A percentile compares a stretch with the other conserved stretches of the same genome.
Evolutionary conservation across 2,113 vertebrate species (phyloP).

Genomic region (Pagrus major): DNA sequence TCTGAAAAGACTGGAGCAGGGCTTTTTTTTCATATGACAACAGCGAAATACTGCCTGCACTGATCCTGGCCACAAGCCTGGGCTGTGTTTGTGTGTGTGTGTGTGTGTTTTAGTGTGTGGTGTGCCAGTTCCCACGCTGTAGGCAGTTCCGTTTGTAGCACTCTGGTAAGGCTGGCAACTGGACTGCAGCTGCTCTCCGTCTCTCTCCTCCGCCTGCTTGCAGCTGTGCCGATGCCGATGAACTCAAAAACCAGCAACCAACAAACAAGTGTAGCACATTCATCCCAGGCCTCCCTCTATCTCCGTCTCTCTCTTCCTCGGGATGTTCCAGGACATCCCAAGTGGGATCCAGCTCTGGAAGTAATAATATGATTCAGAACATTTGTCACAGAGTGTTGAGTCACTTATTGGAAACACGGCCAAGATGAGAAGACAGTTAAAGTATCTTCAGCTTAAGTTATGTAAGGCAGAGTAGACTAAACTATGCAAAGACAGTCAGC

Average conservation of each 20-base stretch:
- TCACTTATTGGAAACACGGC: slow-evolving; percentile 20
- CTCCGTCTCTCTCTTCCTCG: background rate
- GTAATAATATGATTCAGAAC: slow-evolving; percentile 33
- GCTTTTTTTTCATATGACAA: slow-evolving; percentile 44
- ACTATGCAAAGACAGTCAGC: slow-evolving; percentile 5
- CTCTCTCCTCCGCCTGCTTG: slow-evolving; percentile 52
- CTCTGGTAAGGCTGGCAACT: slow-evolving; percentile 74
- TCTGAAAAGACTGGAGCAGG: background rate
- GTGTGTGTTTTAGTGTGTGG: slow-evolving; percentile 31
- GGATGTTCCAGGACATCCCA: slow-evolving; percentile 14
- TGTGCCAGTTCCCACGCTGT: slow-evolving; percentile 77
- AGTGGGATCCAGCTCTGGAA: slow-evolving; percentile 26
- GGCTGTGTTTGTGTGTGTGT: background rate
- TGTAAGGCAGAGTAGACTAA: slow-evolving; percentile 43
- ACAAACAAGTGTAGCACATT: slow-evolving; percentile 45
- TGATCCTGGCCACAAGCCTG: slow-evolving; percentile 35
- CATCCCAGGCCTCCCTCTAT: slow-evolving; percentile 3
- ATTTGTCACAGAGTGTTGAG: slow-evolving; percentile 39
- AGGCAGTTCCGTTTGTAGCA: slow-evolving; percentile 69
- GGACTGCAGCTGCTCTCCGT: slow-evolving; percentile 73
- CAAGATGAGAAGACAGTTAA: background rate
- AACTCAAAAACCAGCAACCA: slow-evolving; percentile 51
- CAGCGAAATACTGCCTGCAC: slow-evolving; percentile 38
- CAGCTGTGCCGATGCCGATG: slow-evolving; percentile 54
- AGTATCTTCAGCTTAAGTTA: background rate